phyloP scores from a whole-genome alignment of 2,113 vertebrate genomes.

The Eidolon helvum region DNA sequence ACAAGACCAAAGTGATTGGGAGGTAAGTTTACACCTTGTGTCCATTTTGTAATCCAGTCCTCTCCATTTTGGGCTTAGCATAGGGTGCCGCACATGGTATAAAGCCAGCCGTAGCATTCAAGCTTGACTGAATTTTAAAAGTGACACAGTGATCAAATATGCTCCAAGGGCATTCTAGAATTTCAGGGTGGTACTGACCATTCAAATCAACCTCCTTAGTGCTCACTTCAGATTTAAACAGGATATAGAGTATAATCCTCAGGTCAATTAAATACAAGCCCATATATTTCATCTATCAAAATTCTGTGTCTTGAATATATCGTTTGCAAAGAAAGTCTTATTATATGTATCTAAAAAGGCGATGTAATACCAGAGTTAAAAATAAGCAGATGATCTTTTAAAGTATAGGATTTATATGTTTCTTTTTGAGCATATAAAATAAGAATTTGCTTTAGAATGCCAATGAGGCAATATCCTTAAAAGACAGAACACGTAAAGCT shows the following conservation, averaged over 20 bases:
- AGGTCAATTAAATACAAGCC: conserved; percentile 26
- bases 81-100: conserved; percentile 50
- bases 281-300: conserved; percentile 22
- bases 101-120: conserved; percentile 31
- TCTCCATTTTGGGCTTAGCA: conserved; percentile 69
- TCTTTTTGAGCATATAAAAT: conserved; percentile 16
- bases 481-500: not conserved
- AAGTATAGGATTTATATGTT: not conserved
- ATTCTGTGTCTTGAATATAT: not conserved
- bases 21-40: conserved; percentile 28
- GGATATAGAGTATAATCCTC: not conserved
- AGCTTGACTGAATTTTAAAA: conserved; percentile 66
- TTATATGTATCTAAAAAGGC: not conserved
- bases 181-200: conserved; percentile 39
- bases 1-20: not conserved
- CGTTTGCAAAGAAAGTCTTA: conserved; percentile 46
- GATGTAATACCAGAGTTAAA: conserved; percentile 26
- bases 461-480: conserved; percentile 3
- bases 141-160: conserved; percentile 52
- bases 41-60: conserved; percentile 70
- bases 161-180: conserved; percentile 52
- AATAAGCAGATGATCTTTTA: conserved; percentile 29
- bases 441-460: conserved; percentile 35
- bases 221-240: conserved; percentile 39
- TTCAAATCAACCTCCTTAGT: conserved; percentile 19